Evolutionary conservation across 2,888 invertebrate genomes (phyloP), one percentile per base, ranked within the genome.

Genomic region (Alentia gelatinosa): DNA sequence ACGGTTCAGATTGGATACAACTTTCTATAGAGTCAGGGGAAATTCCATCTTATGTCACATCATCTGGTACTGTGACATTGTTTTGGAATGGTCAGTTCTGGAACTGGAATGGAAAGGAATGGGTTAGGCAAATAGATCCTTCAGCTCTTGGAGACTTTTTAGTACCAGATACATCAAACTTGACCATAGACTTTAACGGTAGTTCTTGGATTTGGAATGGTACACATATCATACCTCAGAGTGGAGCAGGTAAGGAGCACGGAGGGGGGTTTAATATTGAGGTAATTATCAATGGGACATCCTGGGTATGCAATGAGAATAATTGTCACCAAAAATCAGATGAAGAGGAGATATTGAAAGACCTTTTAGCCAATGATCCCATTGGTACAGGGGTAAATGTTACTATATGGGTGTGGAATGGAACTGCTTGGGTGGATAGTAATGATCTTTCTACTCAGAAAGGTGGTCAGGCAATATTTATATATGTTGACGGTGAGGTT

Each of bases 361-460:
- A 84, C 84, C 42, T 84, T 4, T 19, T 84, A 37, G 84, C n/a
- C 23, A 12, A 84, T 26, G 4, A 7, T 7, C 39, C 84, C 7
- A 47, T 40, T 40, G 84, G 40, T 1, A 30, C 26, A 4, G 42
- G 42, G 9, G 42, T n/a, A 15, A 84, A 84, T 30, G 40, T 12
- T 42, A 84, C 39, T n/a, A 19, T 84, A 3, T 84, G 84, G 84
- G 26, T 84, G 4, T 84, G 84, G 84, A 84, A 84, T 40, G 84
- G 42, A 40, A 84, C 84, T 9, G 42, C 40, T 19, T 84, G 40
- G 84, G 40, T 84, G 15, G 39, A 39, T 3, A 84, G 39, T n/a
- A 40, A n/a, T 37, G 42, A 75, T 35, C 35, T 75, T 75, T 33
- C 63, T 5, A 7, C 47, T 19, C 68, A 12, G 23, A 68, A 68